These are phyloP conservation scores for Cryptoblepharus egeriae DNA, from an alignment of 2,797 vertebrate species.

Conservation along the genomic window DNA sequence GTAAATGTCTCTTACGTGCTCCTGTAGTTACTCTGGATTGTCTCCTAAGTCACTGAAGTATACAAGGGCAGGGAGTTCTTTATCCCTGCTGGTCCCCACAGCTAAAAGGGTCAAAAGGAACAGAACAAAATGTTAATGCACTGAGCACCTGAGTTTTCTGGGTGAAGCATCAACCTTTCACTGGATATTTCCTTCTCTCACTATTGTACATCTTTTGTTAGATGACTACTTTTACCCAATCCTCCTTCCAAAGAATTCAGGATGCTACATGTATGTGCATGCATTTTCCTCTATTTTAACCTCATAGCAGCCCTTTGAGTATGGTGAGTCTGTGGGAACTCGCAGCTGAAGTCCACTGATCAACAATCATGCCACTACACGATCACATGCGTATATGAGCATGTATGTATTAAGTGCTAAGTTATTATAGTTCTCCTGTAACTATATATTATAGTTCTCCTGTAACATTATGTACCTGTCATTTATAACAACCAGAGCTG, in stretches of 20 bases:
- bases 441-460: background rate
- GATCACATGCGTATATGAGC: no score
- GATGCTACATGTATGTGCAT: background rate
- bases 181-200: background rate
- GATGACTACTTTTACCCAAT: no score
- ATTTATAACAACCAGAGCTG: background rate
- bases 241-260: no score
- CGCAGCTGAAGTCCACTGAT: no score
- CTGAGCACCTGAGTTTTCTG: background rate
- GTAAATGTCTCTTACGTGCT: no score
- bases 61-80: background rate
- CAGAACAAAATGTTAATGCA: background rate
- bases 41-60: background rate
- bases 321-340: background rate
- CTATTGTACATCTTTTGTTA: background rate
- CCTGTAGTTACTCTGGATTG: no score
- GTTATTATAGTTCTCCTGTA: background rate
- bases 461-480: no score
- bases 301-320: background rate
- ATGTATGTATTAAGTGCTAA: background rate
- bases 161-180: no score
- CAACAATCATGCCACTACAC: background rate
- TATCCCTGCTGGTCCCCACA: background rate
- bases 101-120: background rate
- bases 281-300: background rate